Base-by-base conservation (phyloP, 37 sponge, comb jelly and placozoan genomes). In the Petrosia ficiformis region DNA sequence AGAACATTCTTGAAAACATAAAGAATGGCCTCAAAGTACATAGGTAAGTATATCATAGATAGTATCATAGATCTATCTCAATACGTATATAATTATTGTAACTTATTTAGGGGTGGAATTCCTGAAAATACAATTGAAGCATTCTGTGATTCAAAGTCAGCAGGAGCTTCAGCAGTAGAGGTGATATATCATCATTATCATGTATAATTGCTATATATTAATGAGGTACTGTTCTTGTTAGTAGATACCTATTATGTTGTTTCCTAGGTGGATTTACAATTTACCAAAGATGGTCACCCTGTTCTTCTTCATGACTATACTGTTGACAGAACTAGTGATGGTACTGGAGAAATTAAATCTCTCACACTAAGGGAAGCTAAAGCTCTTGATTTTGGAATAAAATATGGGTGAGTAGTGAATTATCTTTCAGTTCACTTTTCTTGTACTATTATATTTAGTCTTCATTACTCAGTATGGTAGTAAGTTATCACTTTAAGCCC, bases 221-320 rank as follows among this genome's bases (percentile, higher is more conserved):
- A n/a, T n/a, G 54, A 8, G 14, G 54, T 48, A 48, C 54, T 48
- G 8, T 14, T 48, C 14, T 48, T 48, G 54, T 48, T n/a, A n/a
- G n/a, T n/a, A n/a, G 93, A 93, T 67, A 93, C 93, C 48, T 93
- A 93, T 81, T 93, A 93, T 85, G 86, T 93, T 28, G 93, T 19
- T 19, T 14, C 14, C 8, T 19, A 48, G 54, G 72, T 91, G 30
- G 92, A 91, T 70, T 37, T 87, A 35, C 37, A 6, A 19, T 75
- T 87, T 69, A 82, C 76, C 0, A 77, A 77, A 42, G 92, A 91
- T 52, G 92, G 84, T 26, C 76, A 82, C 34, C 77, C 88, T 25
- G 92, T 91, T 43, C 35, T 91, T 34, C 29, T 82, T 3, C 92
- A 91, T 37, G 92, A 91, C 58, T 42, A 41, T 5, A 74, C 67